Evolutionary conservation across 2,113 vertebrate species (phyloP), one percentile per base, ranked within the genome.

Genomic region (Microtus montanus): DNA sequence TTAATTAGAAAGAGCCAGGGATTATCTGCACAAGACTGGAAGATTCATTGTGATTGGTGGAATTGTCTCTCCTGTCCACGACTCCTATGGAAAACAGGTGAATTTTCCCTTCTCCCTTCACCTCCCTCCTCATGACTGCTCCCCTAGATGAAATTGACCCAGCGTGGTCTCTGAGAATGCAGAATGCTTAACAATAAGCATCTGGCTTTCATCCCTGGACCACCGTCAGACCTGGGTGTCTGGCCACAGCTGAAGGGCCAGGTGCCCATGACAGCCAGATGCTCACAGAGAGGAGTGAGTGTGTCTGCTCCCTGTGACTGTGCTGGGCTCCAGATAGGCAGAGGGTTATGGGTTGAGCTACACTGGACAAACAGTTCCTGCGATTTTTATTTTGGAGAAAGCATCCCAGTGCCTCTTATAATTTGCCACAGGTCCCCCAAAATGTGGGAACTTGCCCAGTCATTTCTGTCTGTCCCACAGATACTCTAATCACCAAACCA

Each of bases 41-140:
- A 99, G 99, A 38, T 99, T 99, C 98, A 99, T 99, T 0, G 99
- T 99, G 98, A 99, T 99, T 1, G 99, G 99, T 0, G 99, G 99
- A 54, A 99, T 99, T 77, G 99, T 99, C 98, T 99, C 99, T 0
- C 99, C 99, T 0, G 99, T 99, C 87, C 99, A 99, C 11, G 99
- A 99, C 98, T 99, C 99, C 91, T 99, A 99, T 0, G 99, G 99
- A 20, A 99, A 99, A 97, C 99, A 99, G 97, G 99, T 99, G 97
- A 96, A 98, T 94, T 64, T 26, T 15, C 33, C 64, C 35, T 52
- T 66, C n/a, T 14, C 38, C 63, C 54, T 44, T 63, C 19, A 0
- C 10, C 7, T 3, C 4, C 4, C 2, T n/a, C 38, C 38, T 14
- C 73, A 75, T 30, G 14, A 17, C 5, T 35, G 35, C 89, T 85